Conservation (phyloP, 2,888 invertebrate species). For the Plagodis pulveraria region DNA sequence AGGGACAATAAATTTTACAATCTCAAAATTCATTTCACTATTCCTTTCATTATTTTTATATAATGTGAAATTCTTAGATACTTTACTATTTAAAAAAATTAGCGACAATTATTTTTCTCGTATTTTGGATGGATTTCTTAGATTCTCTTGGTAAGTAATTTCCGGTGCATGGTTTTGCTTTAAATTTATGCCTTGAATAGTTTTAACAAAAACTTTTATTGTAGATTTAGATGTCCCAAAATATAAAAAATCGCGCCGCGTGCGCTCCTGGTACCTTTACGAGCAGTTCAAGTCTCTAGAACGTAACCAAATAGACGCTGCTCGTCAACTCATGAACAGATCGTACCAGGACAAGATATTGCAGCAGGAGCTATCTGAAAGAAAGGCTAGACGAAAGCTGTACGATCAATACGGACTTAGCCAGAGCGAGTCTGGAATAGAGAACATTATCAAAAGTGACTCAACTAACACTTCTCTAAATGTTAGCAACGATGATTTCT, state of each 20-base stretch:
- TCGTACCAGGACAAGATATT: conserved; percentile 66
- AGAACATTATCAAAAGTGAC: conserved; percentile 41
- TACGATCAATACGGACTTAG: conserved; percentile 55
- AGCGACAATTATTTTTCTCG: conserved; percentile 15
- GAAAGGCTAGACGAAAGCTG: conserved; percentile 61
- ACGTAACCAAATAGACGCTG: conserved; percentile 66
- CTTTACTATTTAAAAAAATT: conserved; percentile 18
- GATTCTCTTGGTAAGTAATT: conserved; percentile 62
- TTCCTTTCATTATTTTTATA: conserved; percentile 28
- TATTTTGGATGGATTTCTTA: conserved; percentile 66
- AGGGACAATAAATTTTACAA: conserved; percentile 12
- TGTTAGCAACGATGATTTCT: conserved; percentile 59
- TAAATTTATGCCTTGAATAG: not conserved
- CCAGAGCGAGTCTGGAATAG: conserved; percentile 51
- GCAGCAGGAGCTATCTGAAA: conserved; percentile 64
- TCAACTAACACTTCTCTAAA: conserved; percentile 44
- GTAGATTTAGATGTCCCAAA: conserved; percentile 58
- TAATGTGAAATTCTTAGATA: conserved; percentile 44
- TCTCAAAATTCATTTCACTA: conserved; percentile 35
- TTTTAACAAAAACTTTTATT: conserved; percentile 25
- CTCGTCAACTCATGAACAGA: conserved; percentile 60
- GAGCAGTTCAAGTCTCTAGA: conserved; percentile 76
- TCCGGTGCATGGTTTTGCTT: not conserved
- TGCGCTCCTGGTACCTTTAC: conserved; percentile 77
- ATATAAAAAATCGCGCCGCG: conserved; percentile 63